Base-by-base conservation (phyloP, 2,888 invertebrate species). In the Cephalotes varians region DNA sequence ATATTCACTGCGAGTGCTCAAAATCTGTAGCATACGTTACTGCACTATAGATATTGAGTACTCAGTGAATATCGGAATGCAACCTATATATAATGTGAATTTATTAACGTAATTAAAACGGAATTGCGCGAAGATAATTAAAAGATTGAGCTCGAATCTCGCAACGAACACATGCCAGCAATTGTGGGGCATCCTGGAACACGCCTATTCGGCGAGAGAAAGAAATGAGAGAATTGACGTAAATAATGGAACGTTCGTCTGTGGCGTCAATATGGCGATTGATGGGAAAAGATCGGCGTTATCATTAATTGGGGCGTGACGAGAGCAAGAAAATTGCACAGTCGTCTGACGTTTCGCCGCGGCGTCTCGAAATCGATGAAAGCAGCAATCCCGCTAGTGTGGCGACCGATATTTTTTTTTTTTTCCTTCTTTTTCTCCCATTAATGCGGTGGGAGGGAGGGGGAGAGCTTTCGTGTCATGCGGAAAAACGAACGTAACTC, bases 401-500 rank as follows among this genome's bases (percentile, higher is more conserved):
- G 5, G 31, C 25, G 44, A 69, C 9, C 44, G 54, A 76, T 69
- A 40, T 76, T 2, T 40, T n/a, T 67, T 31, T 56, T 44, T 7
- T 56, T 44, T 7, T 44, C 12, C 15, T 1, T 40, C 28, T 25
- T n/a, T 10, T 37, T 15, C 9, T 12, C 15, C 18, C 9, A 21
- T 44, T 49, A 77, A 77, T 3, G 40, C 15, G 21, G 25, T 2
- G 40, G 4, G 21, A 6, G 12, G 37, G 62, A 12, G 6, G 28
- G 2, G 28, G 1, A 0, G 5, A 15, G 25, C 5, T 40, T 21
- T 77, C 44, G 40, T 44, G 47, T 34, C 25, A 25, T 3, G 54
- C 51, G 74, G 37, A 47, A 56, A 58, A 67, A 69, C 31, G 47
- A 40, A 58, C 28, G 82, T 80, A 84, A 84, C 72, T 76, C 37